These are phyloP conservation scores for Trochalopteron elliotii DNA, from an alignment of 2,113 vertebrate species.

Conservation along the genomic window DNA sequence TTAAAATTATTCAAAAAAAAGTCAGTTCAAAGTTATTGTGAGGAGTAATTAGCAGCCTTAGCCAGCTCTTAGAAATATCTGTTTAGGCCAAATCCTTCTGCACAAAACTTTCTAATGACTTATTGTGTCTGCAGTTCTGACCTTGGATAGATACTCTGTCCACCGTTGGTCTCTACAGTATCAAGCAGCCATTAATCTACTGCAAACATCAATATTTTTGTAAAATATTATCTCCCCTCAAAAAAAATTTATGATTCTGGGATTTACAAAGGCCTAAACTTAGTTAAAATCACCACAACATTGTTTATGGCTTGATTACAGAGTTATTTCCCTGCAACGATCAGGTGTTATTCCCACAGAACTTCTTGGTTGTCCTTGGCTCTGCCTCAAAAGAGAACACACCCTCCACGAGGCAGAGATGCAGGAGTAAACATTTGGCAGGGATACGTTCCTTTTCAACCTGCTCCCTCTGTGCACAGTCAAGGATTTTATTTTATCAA, in stretches of 20 bases:
- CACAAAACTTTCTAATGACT: conserved; percentile 34
- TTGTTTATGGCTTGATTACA: conserved; percentile 72
- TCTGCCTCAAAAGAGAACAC: conserved; percentile 67
- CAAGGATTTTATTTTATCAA: conserved; percentile 15
- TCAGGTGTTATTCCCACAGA: conserved; percentile 71
- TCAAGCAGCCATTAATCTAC: conserved; percentile 70
- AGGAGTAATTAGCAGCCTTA: conserved; percentile 24
- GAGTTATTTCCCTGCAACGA: conserved; percentile 60
- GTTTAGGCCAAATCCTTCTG: conserved; percentile 15
- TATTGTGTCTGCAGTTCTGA: conserved; percentile 39
- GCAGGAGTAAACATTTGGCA: conserved; percentile 73
- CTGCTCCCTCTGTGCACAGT: background rate
- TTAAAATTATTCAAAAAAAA: background rate
- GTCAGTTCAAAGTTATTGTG: conserved; percentile 7
- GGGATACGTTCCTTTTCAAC: background rate
- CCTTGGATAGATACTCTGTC: conserved; percentile 11
- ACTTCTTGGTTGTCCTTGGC: conserved; percentile 67
- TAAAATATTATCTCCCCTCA: conserved; percentile 53
- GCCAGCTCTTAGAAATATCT: conserved; percentile 14
- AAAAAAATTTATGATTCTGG: conserved; percentile 58
- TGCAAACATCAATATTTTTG: conserved; percentile 74
- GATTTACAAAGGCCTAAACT: conserved; percentile 73
- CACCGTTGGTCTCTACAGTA: background rate
- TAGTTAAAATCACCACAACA: conserved; percentile 69
- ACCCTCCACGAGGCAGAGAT: conserved; percentile 46